Base-by-base conservation (phyloP, 2,888 invertebrate species). In the Nemotelus nigrinus region DNA sequence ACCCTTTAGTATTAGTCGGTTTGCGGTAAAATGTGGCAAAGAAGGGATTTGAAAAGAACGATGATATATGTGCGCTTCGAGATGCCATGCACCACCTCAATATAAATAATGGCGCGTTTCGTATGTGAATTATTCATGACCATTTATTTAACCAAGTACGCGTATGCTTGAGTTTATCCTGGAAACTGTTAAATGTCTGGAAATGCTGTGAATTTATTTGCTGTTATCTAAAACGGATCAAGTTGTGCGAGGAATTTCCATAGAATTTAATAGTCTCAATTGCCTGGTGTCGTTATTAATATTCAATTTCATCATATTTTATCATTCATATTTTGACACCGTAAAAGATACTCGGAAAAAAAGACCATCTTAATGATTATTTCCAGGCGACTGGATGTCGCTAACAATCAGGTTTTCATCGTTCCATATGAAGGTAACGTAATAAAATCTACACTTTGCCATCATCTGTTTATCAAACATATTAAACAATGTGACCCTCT, bases 51-150 rank as follows among this genome's bases (percentile, higher is more conserved):
- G 3, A 43, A 63, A 6, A 63, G 43, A 63, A 63, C 41, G 41
- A 43, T 63, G 43, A 63, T 63, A 41, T 43, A 41, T 63, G 43
- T 25, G 39, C 41, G 63, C 25, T 63, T 8, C 63, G 63, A 63
- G 43, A 41, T 41, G 43, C 25, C n/a, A 25, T 3, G 25, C 10
- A 25, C 4, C 57, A 10, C 25, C 10, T 3, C 63, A 3, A 41
- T 63, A 25, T 41, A 63, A 63, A 63, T 43, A 63, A 63, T 41
- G 25, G 43, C 41, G 5, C 3, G 4, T 63, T 43, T 63, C 43
- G 63, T 41, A 43, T 43, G 63, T 63, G 63, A 63, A 63, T 63
- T 63, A 63, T 63, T 63, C 63, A 63, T 63, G 63, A 63, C 41
- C 10, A 41, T 41, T 4, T 63, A 63, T 63, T 41, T 41, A 63